Percentiles rank a stretch among this genome's conserved stretches.
Conservation (phyloP, 2,888 invertebrate species). For the Helicoverpa assulta region DNA sequence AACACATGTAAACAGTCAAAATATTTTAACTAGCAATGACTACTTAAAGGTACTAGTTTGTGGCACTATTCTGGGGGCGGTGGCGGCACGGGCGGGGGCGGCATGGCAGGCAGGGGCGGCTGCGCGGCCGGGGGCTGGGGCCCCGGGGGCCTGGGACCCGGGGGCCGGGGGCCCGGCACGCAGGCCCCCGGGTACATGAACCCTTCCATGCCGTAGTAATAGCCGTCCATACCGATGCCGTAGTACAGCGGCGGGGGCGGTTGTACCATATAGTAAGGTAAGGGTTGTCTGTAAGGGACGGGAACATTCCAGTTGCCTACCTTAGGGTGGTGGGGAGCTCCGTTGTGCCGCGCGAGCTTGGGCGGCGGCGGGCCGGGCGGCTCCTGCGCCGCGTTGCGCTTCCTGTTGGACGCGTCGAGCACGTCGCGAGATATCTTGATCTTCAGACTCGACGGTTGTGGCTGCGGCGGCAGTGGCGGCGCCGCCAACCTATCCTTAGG, state of each 20-base stretch:
- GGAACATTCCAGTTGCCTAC: conserved; percentile 84
- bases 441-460: conserved; percentile 90
- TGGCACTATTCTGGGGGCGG: conserved; percentile 88
- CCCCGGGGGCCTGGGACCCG: conserved; percentile 83
- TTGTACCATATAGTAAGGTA: conserved; percentile 83
- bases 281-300: conserved; percentile 75
- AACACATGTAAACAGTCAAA: conserved; percentile 23
- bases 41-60: conserved; percentile 30
- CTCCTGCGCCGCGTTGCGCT: conserved; percentile 60
- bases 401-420: conserved; percentile 80
- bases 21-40: conserved; percentile 41
- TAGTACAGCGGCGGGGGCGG: conserved; percentile 82
- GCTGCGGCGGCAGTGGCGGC: conserved; percentile 80
- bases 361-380: conserved; percentile 69
- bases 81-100: conserved; percentile 89
- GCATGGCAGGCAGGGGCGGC: conserved; percentile 74
- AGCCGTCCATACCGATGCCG: conserved; percentile 85
- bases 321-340: conserved; percentile 80
- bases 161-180: conserved; percentile 67
- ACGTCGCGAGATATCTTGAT: conserved; percentile 95
- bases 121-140: conserved; percentile 89
- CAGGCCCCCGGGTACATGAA: conserved; percentile 81
- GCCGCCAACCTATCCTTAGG: conserved; percentile 93
- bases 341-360: conserved; percentile 83
- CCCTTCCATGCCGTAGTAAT: conserved; percentile 60